Evolutionary conservation across 2,113 vertebrate genomes (phyloP).

Genomic region (Aphyosemion australe): DNA sequence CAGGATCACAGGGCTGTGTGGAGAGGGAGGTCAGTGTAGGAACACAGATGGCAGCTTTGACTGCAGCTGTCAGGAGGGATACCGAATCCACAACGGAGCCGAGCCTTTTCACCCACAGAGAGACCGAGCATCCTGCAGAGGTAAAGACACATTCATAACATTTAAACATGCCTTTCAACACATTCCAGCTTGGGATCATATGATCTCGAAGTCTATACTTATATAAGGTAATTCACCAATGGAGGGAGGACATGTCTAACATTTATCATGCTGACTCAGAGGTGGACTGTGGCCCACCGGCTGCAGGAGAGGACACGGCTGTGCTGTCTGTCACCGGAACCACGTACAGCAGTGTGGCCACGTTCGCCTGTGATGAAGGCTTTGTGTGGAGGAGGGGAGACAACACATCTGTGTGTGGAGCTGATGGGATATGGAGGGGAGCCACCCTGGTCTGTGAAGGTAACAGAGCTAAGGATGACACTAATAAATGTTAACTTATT

Average conservation of each 20-base stretch:
- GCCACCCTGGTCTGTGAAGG: conserved; percentile 76
- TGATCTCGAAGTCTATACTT: too few relatives aligned
- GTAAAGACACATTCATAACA: conserved; percentile 57
- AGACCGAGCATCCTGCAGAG: conserved; percentile 78
- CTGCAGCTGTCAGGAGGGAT: conserved; percentile 86
- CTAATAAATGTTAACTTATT: too few relatives aligned
- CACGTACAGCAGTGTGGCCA: conserved; percentile 59
- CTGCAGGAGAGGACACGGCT: conserved; percentile 18
- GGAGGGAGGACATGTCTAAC: background rate
- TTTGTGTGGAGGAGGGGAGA: conserved; percentile 69
- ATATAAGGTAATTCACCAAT: too few relatives aligned
- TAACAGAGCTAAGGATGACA: conserved; percentile 40
- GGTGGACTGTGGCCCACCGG: conserved; percentile 76
- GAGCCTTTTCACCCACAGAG: conserved; percentile 78
- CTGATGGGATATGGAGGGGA: conserved; percentile 73
- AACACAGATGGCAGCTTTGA: conserved; percentile 85
- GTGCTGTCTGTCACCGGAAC: conserved; percentile 57
- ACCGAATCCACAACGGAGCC: conserved; percentile 73
- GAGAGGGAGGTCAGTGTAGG: conserved; percentile 81
- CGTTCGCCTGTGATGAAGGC: conserved; percentile 70
- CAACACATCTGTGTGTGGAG: conserved; percentile 68
- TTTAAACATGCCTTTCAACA: too few relatives aligned
- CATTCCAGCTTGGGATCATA: too few relatives aligned
- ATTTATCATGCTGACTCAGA: conserved; percentile 47
- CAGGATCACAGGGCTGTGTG: conserved; percentile 76